phyloP scores from a whole-genome alignment of 2,113 vertebrate species.

The Clarias gariepinus region DNA sequence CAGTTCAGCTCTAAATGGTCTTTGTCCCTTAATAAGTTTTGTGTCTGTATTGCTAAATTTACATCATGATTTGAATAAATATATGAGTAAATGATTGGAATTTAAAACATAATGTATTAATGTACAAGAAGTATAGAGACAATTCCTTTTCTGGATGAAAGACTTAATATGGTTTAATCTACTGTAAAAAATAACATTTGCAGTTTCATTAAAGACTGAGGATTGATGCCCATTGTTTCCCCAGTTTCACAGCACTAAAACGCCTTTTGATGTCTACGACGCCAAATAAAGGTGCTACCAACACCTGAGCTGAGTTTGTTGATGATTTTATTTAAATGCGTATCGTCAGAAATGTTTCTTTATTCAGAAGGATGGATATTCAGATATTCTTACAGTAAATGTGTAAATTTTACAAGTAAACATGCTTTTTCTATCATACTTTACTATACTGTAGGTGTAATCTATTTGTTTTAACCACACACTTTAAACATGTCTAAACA shows the following conservation, averaged over 20 bases:
- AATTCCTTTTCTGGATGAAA: neutral
- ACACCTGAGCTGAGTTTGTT: constrained; percentile 1
- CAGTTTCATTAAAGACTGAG: neutral
- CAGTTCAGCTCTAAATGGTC: neutral
- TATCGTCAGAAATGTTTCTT: neutral
- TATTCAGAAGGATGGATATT: neutral
- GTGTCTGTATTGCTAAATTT: neutral
- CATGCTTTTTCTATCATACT: neutral
- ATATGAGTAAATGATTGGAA: neutral
- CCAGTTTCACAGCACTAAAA: neutral
- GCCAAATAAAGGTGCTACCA: neutral
- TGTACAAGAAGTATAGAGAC: neutral
- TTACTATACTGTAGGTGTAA: neutral
- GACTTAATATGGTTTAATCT: neutral
- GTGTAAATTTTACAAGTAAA: too few relatives aligned
- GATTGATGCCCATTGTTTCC: neutral
- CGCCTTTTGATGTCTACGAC: neutral
- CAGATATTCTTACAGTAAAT: neutral
- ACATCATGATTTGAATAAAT: neutral
- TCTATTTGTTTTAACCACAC: neutral
- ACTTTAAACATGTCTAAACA: neutral
- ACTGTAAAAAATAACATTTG: neutral
- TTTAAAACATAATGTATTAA: neutral
- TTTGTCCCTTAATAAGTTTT: neutral
- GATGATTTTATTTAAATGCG: neutral